A percentile compares a stretch with the other conserved stretches of the same genome.
These are phyloP conservation scores for Popillia japonica DNA, from an alignment of 1,140 invertebrate genomes.

Conservation along the genomic window DNA sequence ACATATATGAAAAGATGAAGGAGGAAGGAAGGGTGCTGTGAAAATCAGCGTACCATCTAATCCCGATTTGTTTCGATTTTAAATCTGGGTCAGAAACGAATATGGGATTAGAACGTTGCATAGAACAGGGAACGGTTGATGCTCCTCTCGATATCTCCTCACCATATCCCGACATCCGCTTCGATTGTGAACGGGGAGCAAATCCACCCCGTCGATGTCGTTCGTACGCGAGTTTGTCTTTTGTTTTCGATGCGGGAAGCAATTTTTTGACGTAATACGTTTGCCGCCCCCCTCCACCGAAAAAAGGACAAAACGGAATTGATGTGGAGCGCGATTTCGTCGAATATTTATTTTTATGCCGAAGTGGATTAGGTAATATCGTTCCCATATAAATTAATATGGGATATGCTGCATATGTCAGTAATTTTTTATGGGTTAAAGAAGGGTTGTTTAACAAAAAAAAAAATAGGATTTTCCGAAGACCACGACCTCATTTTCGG, in stretches of 20 bases:
- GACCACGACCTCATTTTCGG: too few species aligned
- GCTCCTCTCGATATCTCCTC: background rate
- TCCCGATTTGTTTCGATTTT: slow-evolving; percentile 50
- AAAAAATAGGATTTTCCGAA: too few species aligned
- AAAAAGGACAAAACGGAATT: background rate
- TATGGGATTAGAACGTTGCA: slow-evolving; percentile 25
- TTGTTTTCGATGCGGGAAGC: slow-evolving; percentile 27
- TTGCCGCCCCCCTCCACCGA: background rate
- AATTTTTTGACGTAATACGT: slow-evolving; percentile 26
- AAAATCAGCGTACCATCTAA: slow-evolving; percentile 48
- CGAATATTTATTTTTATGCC: background rate
- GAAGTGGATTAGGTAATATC: background rate
- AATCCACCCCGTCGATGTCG: background rate
- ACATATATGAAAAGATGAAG: background rate
- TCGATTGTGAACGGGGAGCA: background rate
- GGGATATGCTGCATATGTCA: too few species aligned
- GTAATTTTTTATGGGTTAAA: too few species aligned
- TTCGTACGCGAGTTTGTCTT: slow-evolving; percentile 9
- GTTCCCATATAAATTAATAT: slow-evolving; percentile 1
- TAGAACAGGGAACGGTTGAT: background rate
- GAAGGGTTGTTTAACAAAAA: too few species aligned
- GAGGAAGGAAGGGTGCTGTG: slow-evolving; percentile 37
- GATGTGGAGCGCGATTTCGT: background rate
- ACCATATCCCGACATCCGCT: slow-evolving; percentile 1
- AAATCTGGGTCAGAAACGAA: slow-evolving; percentile 44